A percentile compares a stretch with the other conserved stretches of the same genome.
These are phyloP conservation scores for Uloborus plumipes DNA, from an alignment of 2,888 invertebrate genomes.

Conservation along the genomic window DNA sequence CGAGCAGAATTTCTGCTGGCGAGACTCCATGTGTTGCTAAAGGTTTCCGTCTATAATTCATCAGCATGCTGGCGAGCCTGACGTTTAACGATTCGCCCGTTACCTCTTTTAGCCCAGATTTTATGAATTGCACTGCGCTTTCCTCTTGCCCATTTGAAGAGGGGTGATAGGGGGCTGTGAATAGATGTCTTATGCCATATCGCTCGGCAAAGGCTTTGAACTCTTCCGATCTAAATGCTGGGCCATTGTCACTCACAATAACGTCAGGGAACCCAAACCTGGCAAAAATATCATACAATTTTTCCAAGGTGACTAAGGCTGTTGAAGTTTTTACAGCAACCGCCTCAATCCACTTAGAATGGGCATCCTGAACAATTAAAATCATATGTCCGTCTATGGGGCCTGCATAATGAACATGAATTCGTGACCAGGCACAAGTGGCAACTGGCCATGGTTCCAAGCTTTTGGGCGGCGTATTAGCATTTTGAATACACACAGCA, in stretches of 20 bases:
- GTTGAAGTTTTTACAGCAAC: not conserved
- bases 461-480: not conserved
- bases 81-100: not conserved
- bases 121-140: not conserved
- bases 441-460: conserved; percentile 5
- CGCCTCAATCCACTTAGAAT: not conserved
- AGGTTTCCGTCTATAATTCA: not conserved
- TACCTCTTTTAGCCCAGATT: not conserved
- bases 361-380: not conserved
- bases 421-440: not conserved
- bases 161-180: not conserved
- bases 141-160: not conserved
- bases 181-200: not conserved
- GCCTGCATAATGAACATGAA: not conserved
- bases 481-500: not conserved
- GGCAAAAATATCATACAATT: no score
- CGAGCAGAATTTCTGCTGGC: not conserved
- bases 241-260: no score
- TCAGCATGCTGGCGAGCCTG: not conserved
- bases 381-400: not conserved
- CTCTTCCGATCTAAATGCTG: no score
- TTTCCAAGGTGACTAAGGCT: no score
- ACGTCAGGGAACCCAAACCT: no score
- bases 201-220: no score
- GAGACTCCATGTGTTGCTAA: not conserved